A percentile compares a stretch with the other conserved stretches of the same genome.
phyloP scores from a whole-genome alignment of 2,888 invertebrate species.

The Phortica okadai region DNA sequence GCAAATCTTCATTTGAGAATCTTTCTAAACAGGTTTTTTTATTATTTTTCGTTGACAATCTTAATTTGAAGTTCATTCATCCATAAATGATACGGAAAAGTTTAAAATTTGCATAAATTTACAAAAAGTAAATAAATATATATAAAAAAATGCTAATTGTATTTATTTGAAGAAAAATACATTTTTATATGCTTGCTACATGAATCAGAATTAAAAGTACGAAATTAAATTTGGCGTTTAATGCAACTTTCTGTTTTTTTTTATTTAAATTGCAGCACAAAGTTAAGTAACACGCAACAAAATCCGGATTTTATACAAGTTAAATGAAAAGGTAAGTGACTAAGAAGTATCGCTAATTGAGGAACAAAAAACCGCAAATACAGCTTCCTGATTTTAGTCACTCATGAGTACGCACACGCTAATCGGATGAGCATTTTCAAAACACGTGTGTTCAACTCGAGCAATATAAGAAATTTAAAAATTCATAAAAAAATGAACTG shows the following conservation, averaged over 20 bases:
- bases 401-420: too few species aligned
- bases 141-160: slow-evolving; percentile 28
- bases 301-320: neutral
- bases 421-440: too few species aligned
- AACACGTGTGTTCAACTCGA: too few species aligned
- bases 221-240: neutral
- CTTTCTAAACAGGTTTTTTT: slow-evolving; percentile 31
- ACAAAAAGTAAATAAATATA: neutral
- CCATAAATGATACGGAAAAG: slow-evolving; percentile 71
- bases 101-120: slow-evolving; percentile 67
- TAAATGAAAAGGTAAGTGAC: neutral
- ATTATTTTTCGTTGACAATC: slow-evolving; percentile 21
- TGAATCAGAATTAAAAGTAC: slow-evolving; percentile 24
- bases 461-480: neutral
- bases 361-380: neutral
- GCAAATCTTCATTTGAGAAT: neutral
- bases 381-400: too few species aligned
- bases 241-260: slow-evolving; percentile 24
- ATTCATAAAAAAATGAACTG: neutral
- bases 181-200: neutral
- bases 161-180: slow-evolving; percentile 14
- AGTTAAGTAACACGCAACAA: slow-evolving; percentile 41
- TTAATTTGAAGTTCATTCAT: slow-evolving; percentile 63
- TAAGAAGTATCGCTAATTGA: neutral
- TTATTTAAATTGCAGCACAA: slow-evolving; percentile 49